Conservation (phyloP, 2,888 invertebrate species). For the Idaea dimidiata region DNA sequence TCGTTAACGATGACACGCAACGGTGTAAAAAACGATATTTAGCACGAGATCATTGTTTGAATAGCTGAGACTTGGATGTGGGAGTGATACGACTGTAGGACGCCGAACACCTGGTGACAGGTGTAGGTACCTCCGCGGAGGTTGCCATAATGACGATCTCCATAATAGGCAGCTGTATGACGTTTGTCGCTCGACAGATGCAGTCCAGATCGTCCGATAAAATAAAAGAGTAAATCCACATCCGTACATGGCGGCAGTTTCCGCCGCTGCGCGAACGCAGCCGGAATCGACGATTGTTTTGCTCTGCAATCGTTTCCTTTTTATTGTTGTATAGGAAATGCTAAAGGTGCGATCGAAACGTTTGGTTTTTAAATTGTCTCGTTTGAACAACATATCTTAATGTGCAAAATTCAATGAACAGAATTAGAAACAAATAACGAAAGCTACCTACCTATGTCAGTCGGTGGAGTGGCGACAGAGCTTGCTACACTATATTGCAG, state of each 20-base stretch:
- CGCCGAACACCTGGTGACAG: slow-evolving; percentile 68
- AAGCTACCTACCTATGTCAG: slow-evolving; percentile 55
- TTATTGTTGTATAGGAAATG: slow-evolving; percentile 48
- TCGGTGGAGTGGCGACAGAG: slow-evolving; percentile 64
- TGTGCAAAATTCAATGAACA: slow-evolving; percentile 39
- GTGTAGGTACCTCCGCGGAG: slow-evolving; percentile 59
- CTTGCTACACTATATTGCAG: slow-evolving; percentile 74
- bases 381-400: slow-evolving; percentile 27
- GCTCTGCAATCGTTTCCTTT: slow-evolving; percentile 69
- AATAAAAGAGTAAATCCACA: slow-evolving; percentile 72
- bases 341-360: slow-evolving; percentile 3
- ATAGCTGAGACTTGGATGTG: slow-evolving; percentile 24
- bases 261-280: slow-evolving; percentile 62
- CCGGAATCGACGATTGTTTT: slow-evolving; percentile 73
- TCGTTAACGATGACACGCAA: slow-evolving; percentile 55
- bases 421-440: slow-evolving; percentile 55
- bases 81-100: slow-evolving; percentile 17
- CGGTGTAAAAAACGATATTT: slow-evolving; percentile 34
- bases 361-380: not conserved
- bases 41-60: slow-evolving; percentile 17
- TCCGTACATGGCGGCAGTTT: slow-evolving; percentile 68
- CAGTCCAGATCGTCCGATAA: slow-evolving; percentile 73
- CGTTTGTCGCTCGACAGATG: slow-evolving; percentile 72
- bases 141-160: slow-evolving; percentile 55
- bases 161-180: slow-evolving; percentile 70